phyloP scores from a whole-genome alignment of 2,113 vertebrate genomes.

The Zosterops hypoxanthus region DNA sequence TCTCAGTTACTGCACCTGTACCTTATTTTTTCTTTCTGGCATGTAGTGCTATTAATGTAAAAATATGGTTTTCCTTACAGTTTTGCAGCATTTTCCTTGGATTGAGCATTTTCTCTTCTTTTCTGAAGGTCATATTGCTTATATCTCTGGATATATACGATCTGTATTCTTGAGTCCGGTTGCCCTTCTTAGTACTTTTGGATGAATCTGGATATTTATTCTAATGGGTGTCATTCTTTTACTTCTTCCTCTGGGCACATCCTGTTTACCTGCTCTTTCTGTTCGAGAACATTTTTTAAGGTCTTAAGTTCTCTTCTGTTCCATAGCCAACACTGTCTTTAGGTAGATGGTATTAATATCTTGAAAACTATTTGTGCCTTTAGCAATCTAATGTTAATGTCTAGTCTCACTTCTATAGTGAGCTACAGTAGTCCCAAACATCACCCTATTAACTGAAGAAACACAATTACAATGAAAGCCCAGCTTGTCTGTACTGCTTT shows the following conservation, averaged over 20 bases:
- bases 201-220: background rate
- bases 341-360: background rate
- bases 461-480: background rate
- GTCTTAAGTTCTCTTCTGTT: background rate
- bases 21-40: background rate
- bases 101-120: background rate
- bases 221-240: background rate
- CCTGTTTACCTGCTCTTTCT: background rate
- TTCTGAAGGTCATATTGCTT: background rate
- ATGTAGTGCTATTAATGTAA: background rate
- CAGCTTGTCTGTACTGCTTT: background rate
- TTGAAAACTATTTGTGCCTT: background rate
- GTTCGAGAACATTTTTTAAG: background rate
- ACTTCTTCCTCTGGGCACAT: background rate
- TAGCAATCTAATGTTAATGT: background rate
- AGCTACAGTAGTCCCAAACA: background rate
- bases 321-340: background rate
- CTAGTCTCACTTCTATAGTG: background rate
- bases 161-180: background rate
- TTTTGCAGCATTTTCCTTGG: background rate
- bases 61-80: background rate
- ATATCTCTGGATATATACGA: background rate
- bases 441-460: background rate
- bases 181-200: background rate
- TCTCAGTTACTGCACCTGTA: background rate